Evolutionary conservation across 2,888 invertebrate species (phyloP).

Genomic region (Acrobasis suavella): DNA sequence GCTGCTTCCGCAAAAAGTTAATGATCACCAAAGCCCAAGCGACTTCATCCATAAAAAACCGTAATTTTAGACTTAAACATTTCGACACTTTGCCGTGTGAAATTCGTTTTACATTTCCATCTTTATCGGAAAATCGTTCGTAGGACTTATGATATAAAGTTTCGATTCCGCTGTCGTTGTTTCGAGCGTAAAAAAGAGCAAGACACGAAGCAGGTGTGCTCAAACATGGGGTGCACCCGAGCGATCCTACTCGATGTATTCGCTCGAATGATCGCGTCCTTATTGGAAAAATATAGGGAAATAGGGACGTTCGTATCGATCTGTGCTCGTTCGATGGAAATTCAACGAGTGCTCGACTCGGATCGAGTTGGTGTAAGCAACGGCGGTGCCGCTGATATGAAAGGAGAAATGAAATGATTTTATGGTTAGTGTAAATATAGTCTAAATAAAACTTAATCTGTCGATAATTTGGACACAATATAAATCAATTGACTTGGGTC

Average conservation of each 20-base stretch:
- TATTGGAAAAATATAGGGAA: slow-evolving; percentile 46
- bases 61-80: slow-evolving; percentile 31
- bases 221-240: slow-evolving; percentile 40
- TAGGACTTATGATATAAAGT: slow-evolving; percentile 5
- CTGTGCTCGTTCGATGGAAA: slow-evolving; percentile 28
- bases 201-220: slow-evolving; percentile 39
- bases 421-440: no score
- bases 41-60: slow-evolving; percentile 29
- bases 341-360: slow-evolving; percentile 23
- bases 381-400: not conserved
- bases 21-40: slow-evolving; percentile 25
- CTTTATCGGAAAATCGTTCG: not conserved
- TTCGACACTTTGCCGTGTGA: slow-evolving; percentile 27
- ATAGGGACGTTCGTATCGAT: slow-evolving; percentile 36
- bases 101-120: slow-evolving; percentile 29
- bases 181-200: slow-evolving; percentile 19
- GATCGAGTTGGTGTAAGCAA: slow-evolving; percentile 25
- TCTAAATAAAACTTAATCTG: no score
- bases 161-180: slow-evolving; percentile 12
- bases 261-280: slow-evolving; percentile 39
- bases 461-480: no score
- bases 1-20: slow-evolving; percentile 21
- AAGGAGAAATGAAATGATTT: not conserved
- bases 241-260: slow-evolving; percentile 39
- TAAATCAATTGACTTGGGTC: no score